These are phyloP conservation scores for Ailuropoda melanoleuca DNA, from an alignment of 2,113 vertebrate genomes.

Conservation along the genomic window DNA sequence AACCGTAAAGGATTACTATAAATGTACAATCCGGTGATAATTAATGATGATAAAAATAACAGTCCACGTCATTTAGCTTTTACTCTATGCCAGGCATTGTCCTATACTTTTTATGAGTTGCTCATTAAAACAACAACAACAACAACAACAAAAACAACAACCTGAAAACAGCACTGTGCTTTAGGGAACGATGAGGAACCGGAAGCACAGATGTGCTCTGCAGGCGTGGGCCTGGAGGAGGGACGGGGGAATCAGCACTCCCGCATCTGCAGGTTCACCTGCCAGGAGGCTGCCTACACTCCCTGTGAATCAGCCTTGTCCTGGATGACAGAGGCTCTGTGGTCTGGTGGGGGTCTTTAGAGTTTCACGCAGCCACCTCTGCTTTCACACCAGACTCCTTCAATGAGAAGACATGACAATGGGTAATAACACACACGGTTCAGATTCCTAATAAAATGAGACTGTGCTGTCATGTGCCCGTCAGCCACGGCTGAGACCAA, in stretches of 20 bases:
- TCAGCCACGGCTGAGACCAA: neutral
- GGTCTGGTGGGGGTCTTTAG: neutral
- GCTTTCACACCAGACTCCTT: neutral
- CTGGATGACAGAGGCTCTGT: neutral
- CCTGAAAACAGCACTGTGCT: neutral
- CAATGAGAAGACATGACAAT: neutral
- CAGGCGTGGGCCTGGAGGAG: accelerated
- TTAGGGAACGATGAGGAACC: neutral
- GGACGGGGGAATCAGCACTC: accelerated
- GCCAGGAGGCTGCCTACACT: neutral
- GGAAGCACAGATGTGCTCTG: neutral
- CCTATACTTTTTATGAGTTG: neutral
- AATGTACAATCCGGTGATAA: neutral
- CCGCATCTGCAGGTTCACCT: neutral
- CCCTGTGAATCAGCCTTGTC: neutral
- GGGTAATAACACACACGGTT: neutral
- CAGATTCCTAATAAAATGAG: neutral
- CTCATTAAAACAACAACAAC: neutral
- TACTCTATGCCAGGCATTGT: neutral
- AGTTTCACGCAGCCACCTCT: neutral
- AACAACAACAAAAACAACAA: neutral
- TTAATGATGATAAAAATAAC: neutral
- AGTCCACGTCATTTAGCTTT: neutral
- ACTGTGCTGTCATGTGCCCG: accelerated
- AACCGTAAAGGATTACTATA: neutral